These are phyloP conservation scores for Paradoxurus hermaphroditus DNA, from an alignment of 2,113 vertebrate genomes.

Conservation along the genomic window DNA sequence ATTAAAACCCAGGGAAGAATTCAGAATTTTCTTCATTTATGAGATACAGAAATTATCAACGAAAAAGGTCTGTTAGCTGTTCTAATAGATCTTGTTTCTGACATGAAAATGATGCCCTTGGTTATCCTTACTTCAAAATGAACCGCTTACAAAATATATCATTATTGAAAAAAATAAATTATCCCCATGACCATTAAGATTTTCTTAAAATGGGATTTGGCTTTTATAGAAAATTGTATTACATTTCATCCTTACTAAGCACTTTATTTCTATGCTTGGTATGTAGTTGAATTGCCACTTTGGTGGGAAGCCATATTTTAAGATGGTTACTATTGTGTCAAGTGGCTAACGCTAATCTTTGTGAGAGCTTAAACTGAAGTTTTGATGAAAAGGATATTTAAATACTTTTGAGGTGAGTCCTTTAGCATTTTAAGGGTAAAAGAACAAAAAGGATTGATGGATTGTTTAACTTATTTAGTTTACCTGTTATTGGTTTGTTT, in stretches of 20 bases:
- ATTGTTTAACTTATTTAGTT: not conserved
- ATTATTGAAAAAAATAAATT: slow-evolving; percentile 55
- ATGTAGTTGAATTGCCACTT: slow-evolving; percentile 22
- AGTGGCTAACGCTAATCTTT: not conserved
- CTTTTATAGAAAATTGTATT: slow-evolving; percentile 52
- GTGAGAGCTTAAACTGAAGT: not conserved
- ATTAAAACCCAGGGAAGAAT: not conserved
- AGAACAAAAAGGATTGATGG: not conserved
- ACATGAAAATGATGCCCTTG: slow-evolving; percentile 27
- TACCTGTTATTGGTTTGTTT: not conserved
- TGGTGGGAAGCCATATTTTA: not conserved
- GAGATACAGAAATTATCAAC: not conserved
- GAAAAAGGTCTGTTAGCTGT: not conserved
- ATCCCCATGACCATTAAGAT: slow-evolving; percentile 33
- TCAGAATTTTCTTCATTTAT: slow-evolving; percentile 8
- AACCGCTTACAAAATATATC: slow-evolving; percentile 40
- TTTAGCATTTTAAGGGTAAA: not conserved
- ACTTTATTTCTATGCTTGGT: slow-evolving; percentile 48
- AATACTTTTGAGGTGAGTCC: not conserved
- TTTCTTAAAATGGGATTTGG: slow-evolving; percentile 46
- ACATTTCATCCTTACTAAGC: slow-evolving; percentile 20
- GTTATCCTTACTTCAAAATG: slow-evolving; percentile 41
- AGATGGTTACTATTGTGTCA: not conserved
- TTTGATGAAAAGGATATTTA: not conserved
- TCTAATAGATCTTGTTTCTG: not conserved